phyloP scores from a whole-genome alignment of 1,140 invertebrate genomes.

The Euura saliciscinereae region DNA sequence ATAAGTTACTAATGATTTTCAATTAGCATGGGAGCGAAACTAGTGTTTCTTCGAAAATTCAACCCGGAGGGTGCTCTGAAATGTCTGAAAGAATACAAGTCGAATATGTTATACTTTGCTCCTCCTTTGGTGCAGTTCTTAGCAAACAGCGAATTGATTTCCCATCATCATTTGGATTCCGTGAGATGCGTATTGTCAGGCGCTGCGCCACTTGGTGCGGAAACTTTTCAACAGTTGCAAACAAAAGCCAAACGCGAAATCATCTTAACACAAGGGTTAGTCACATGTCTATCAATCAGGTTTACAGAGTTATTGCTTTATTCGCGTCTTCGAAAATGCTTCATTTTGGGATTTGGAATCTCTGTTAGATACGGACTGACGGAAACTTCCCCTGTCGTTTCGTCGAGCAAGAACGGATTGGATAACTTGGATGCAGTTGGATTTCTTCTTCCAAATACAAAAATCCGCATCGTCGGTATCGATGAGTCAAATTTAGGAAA shows the following conservation, averaged over 20 bases:
- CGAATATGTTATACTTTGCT: constrained; percentile 63
- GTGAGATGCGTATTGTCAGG: constrained; percentile 67
- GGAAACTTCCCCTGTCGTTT: constrained; percentile 63
- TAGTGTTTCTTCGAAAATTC: constrained; percentile 77
- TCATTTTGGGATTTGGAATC: too few relatives aligned
- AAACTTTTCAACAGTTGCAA: constrained; percentile 65
- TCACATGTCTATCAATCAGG: neutral
- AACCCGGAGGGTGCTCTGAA: constrained; percentile 63
- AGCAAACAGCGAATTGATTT: constrained; percentile 67
- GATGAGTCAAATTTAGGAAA: constrained; percentile 42
- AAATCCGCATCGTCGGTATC: constrained; percentile 68
- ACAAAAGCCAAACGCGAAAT: constrained; percentile 49
- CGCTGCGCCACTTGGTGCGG: constrained; percentile 71
- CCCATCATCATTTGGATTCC: constrained; percentile 61
- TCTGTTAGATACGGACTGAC: constrained; percentile 65
- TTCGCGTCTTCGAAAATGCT: constrained; percentile 21
- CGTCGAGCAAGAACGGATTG: constrained; percentile 39
- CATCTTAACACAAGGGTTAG: constrained; percentile 52
- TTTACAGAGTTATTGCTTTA: constrained; percentile 20
- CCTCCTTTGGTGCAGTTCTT: constrained; percentile 74
- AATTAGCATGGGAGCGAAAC: constrained; percentile 61
- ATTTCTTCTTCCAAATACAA: constrained; percentile 69
- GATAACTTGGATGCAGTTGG: constrained; percentile 45
- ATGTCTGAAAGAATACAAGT: constrained; percentile 59
- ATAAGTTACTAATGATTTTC: too few relatives aligned